Evolutionary conservation across 1,140 invertebrate genomes (phyloP).

Genomic region (Danaus melanippus): DNA sequence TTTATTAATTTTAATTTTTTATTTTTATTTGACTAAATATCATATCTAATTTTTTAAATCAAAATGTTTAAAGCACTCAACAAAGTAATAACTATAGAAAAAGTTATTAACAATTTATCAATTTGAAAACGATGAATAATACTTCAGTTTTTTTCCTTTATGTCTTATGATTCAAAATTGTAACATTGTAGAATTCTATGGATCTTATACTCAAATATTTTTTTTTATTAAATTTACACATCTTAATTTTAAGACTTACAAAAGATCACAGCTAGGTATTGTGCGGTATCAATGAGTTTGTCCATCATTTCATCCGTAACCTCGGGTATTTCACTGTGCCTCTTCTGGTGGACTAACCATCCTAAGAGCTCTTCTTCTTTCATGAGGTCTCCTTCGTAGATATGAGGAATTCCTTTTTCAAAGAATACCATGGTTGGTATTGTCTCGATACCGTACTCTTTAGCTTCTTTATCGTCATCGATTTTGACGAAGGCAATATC

Average conservation of each 20-base stretch:
- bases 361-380: conserved; percentile 92
- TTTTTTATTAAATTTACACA: too few species aligned
- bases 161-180: too few species aligned
- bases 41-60: too few species aligned
- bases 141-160: too few species aligned
- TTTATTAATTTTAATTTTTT: too few species aligned
- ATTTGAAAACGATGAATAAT: too few species aligned
- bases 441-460: conserved; percentile 89
- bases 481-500: conserved; percentile 96
- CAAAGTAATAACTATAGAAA: too few species aligned
- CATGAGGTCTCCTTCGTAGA: conserved; percentile 92
- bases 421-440: conserved; percentile 89
- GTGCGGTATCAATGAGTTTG: conserved; percentile 85
- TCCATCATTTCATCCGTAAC: conserved; percentile 96
- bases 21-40: too few species aligned
- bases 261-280: conserved; percentile 88
- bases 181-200: too few species aligned
- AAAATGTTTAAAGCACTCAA: too few species aligned
- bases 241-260: conserved; percentile 75
- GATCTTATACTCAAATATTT: too few species aligned
- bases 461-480: conserved; percentile 88
- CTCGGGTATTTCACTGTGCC: conserved; percentile 92
- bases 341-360: conserved; percentile 91
- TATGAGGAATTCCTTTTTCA: conserved; percentile 88
- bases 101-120: too few species aligned